Base-by-base conservation (phyloP, 2,113 vertebrate genomes). In the Mormoops blainvillei region DNA sequence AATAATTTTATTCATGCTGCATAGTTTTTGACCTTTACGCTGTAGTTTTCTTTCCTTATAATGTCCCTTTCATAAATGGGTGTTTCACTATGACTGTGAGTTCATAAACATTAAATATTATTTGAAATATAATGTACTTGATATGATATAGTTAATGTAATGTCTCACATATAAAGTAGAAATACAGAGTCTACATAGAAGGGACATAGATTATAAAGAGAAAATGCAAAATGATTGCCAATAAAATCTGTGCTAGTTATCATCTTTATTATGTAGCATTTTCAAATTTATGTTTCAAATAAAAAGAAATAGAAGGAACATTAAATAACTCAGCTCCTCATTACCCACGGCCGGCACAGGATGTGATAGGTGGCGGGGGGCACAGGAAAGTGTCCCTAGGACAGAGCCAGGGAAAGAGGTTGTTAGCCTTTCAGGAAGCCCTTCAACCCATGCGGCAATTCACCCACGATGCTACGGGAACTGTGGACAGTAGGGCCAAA, bases 111-210 rank as follows among this genome's bases (percentile, higher is more conserved):
- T 81, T 26, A 92, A 70, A 33, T 95, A 73, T 81, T 41, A 71
- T 70, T 94, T 87, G 20, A 94, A 89, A 86, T 88, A 50, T 63
- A 86, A 96, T 50, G 58, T 61, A 54, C 77, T 84, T 94, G 28
- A 45, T 56, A 58, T 71, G 9, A 89, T 89, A 74, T 86, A 65
- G 12, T 80, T 93, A 26, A 33, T 48, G 20, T 90, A 84, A 50
- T 56, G 0, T 54, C 77, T 95, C 48, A 2, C 33, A 63, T 73
- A 65, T 92, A 28, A 95, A 85, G 88, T 36, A 54, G 33, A 87
- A 94, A 89, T 31, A 24, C 15, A 78, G 15, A n/a, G 84, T 70
- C 50, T 52, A 85, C 85, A 84, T 77, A 36, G 8, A 82, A 80
- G 54, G 7, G 41, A 4, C 0, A 24, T 20, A 86, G 36, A 43